Evolutionary conservation across 2,797 vertebrate genomes (phyloP), one percentile per base, ranked within the genome.

Genomic region (Rhinatrema bivittatum): DNA sequence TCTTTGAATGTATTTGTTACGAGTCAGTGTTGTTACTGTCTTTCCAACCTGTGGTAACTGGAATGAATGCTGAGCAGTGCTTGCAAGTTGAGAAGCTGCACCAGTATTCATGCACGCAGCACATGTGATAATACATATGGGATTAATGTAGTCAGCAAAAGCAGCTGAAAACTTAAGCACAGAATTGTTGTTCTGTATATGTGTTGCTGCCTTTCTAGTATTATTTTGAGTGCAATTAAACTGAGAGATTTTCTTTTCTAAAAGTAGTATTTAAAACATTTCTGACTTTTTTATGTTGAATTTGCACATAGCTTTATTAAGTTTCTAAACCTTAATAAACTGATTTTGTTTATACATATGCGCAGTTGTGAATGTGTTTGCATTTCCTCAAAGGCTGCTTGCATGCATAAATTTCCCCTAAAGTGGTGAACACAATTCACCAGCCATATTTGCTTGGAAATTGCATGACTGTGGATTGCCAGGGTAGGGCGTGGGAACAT

Each of bases 291-390:
- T 39, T 74, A 36, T 75, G 54, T 74, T 74, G 57, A 67, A 76
- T 86, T 86, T 86, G 82, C 83, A 86, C 82, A 83, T 83, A 83
- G 78, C 70, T 78, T 76, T 74, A 71, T 76, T 76, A 74, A 81
- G 72, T 70, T 36, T 79, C 71, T 84, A 81, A 85, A 73, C 68
- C 81, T 83, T 86, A 86, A 86, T 86, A 85, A 86, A 86, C 80
- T 79, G 76, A 76, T 81, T 76, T 84, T 60, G 54, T 16, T 52
- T 76, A 57, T 64, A 68, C 74, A 74, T 52, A 61, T 55, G 52
- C 29, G 52, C 29, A 23, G 30, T 52, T 57, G 47, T 40, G 34
- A 43, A 25, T 30, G 16, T 39, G 53, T 56, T 68, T 67, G 18
- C 25, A 18, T 29, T 36, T 0, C 12, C 10, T n/a, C 11, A 29